Evolutionary conservation across 1,140 invertebrate genomes (phyloP).

Genomic region (Trypoxylus dichotomus): DNA sequence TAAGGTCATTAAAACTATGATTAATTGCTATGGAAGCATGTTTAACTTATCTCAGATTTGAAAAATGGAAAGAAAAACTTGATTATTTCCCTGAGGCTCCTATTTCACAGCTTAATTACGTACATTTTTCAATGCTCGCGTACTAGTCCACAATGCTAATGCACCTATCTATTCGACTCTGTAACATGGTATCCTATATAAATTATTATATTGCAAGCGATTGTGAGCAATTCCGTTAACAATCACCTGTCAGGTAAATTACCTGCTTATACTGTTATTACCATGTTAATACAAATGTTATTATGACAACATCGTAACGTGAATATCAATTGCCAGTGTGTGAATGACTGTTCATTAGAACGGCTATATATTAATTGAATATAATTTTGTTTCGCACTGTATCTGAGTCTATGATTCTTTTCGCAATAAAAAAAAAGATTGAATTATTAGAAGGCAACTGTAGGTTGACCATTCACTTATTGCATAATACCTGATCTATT

Average conservation of each 20-base stretch:
- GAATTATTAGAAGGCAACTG: neutral
- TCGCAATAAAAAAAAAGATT: neutral
- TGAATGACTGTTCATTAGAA: neutral
- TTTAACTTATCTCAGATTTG: too few species aligned
- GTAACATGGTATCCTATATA: neutral
- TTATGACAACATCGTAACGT: neutral
- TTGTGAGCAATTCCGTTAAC: slow-evolving; percentile 2
- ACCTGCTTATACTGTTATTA: neutral
- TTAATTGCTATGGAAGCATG: too few species aligned
- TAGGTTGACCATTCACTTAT: neutral
- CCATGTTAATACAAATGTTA: neutral
- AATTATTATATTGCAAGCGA: neutral
- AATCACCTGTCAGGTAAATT: neutral
- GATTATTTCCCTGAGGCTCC: too few species aligned
- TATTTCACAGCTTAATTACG: too few species aligned
- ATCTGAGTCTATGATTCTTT: neutral
- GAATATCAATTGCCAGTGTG: neutral
- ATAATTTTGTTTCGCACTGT: neutral
- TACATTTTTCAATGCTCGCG: too few species aligned
- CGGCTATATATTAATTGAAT: neutral
- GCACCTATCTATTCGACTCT: neutral
- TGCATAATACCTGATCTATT: neutral
- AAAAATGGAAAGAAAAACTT: too few species aligned
- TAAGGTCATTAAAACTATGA: too few species aligned
- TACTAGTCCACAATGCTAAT: neutral